These are phyloP conservation scores for Noctilio leporinus DNA, from an alignment of 2,113 vertebrate genomes.

Conservation along the genomic window DNA sequence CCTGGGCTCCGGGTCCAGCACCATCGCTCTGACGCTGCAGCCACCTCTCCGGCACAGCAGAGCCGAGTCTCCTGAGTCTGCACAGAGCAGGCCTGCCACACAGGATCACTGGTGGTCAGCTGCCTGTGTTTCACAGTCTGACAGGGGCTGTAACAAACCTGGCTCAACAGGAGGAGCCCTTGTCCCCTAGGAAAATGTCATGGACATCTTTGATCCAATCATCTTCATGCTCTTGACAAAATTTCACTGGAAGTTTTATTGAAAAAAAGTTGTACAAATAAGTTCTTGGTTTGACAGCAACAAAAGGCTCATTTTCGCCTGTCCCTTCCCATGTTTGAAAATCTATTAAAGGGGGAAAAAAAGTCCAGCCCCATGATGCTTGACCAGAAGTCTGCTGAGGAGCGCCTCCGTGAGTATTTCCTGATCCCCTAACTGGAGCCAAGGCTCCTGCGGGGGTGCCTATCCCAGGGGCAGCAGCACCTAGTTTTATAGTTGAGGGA, in stretches of 20 bases:
- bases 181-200: not conserved
- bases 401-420: not conserved
- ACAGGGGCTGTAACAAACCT: not conserved
- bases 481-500: conserved; percentile 29
- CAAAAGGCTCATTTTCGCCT: conserved; percentile 39
- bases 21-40: not conserved
- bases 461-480: conserved; percentile 53
- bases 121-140: not conserved
- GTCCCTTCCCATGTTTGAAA: conserved; percentile 35
- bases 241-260: conserved; percentile 72
- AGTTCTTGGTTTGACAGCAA: conserved; percentile 56
- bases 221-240: not conserved
- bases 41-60: not conserved
- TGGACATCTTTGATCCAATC: not conserved
- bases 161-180: not conserved
- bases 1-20: not conserved
- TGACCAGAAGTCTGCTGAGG: not conserved
- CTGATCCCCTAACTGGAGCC: not conserved
- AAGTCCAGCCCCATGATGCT: not conserved
- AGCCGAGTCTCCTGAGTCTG: not conserved
- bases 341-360: conserved; percentile 1
- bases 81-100: not conserved
- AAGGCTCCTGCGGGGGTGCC: not conserved
- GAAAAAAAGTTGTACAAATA: conserved; percentile 68
- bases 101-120: not conserved